Percentiles rank a stretch among this genome's conserved stretches.
Conservation (phyloP, 1,140 invertebrate genomes). For the Pseudomyrmex flavicornis region DNA sequence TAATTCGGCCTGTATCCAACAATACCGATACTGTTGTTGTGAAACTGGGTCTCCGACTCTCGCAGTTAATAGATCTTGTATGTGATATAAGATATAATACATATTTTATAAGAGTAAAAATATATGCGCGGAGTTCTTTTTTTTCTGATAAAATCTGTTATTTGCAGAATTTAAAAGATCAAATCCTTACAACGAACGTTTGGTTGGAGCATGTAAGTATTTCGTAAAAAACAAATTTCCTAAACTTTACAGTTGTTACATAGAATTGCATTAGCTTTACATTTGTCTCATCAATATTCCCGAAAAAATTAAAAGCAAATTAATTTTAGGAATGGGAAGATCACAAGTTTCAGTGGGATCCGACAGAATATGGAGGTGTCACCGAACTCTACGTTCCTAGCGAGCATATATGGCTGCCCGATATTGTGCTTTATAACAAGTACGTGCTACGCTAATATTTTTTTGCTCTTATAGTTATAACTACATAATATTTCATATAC, state of each 20-base stretch:
- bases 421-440: slow-evolving; percentile 99
- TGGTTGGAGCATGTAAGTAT: slow-evolving; percentile 97
- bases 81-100: slow-evolving; percentile 73
- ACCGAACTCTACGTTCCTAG: slow-evolving; percentile 96
- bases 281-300: too few relatives aligned
- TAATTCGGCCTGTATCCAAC: slow-evolving; percentile 96
- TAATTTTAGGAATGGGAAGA: slow-evolving; percentile 95
- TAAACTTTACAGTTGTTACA: too few relatives aligned
- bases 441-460: slow-evolving; percentile 84
- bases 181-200: slow-evolving; percentile 98
- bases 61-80: slow-evolving; percentile 98
- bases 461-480: neutral
- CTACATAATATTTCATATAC: slow-evolving; percentile 6
- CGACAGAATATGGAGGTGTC: slow-evolving; percentile 94
- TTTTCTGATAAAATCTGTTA: neutral
- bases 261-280: too few relatives aligned
- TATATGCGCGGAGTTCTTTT: neutral
- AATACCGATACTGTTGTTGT: slow-evolving; percentile 97
- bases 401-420: slow-evolving; percentile 97
- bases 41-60: slow-evolving; percentile 95
- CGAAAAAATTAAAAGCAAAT: neutral
- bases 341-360: slow-evolving; percentile 98
- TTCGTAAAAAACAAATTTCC: neutral
- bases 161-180: slow-evolving; percentile 96
- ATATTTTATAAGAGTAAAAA: too few relatives aligned